These are phyloP conservation scores for Pherbina coryleti DNA, from an alignment of 2,888 invertebrate species.

Conservation along the genomic window DNA sequence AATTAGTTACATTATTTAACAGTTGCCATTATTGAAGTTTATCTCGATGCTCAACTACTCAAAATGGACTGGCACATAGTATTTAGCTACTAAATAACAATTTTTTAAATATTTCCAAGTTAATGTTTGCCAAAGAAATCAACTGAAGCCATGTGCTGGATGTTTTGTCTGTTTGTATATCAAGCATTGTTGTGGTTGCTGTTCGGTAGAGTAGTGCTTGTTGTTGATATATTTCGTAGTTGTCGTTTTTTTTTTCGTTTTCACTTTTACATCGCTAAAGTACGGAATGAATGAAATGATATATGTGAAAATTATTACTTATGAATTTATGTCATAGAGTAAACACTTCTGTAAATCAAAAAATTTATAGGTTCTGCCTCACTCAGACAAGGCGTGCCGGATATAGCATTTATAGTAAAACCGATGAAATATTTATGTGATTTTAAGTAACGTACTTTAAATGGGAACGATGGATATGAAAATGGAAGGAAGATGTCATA, in stretches of 20 bases:
- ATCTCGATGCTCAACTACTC: not conserved
- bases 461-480: too few relatives aligned
- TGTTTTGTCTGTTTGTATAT: not conserved
- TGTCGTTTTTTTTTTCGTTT: not conserved
- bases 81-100: slow-evolving; percentile 17
- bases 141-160: slow-evolving; percentile 8
- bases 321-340: not conserved
- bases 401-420: too few relatives aligned
- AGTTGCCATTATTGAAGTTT: not conserved
- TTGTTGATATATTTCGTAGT: not conserved
- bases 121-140: slow-evolving; percentile 25
- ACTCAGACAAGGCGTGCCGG: too few relatives aligned
- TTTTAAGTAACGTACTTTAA: too few relatives aligned
- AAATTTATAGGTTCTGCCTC: not conserved
- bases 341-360: slow-evolving; percentile 21
- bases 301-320: slow-evolving; percentile 24
- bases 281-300: slow-evolving; percentile 5
- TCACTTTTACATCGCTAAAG: not conserved
- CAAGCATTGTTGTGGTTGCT: not conserved
- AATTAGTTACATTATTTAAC: not conserved
- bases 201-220: not conserved
- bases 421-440: too few relatives aligned
- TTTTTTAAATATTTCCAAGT: not conserved
- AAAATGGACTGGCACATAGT: not conserved
- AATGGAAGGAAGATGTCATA: too few relatives aligned